Conservation (phyloP, 2,113 vertebrate species). For the Ondatra zibethicus region DNA sequence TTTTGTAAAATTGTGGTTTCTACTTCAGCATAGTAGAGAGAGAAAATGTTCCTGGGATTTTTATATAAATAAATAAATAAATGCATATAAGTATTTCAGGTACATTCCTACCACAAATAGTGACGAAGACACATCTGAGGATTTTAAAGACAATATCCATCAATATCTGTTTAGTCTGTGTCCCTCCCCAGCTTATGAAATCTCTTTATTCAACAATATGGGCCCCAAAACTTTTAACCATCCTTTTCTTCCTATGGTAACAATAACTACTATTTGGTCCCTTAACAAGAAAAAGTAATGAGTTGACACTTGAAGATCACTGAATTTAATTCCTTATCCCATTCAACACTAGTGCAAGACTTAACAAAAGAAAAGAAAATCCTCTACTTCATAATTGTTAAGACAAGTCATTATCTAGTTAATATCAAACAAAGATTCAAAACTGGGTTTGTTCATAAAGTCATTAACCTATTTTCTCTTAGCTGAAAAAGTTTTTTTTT, state of each 20-base stretch:
- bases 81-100: not conserved
- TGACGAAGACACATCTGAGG: not conserved
- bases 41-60: not conserved
- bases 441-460: conserved; percentile 36
- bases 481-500: not conserved
- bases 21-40: not conserved
- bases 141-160: not conserved
- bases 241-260: not conserved
- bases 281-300: conserved; percentile 50
- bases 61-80: not conserved
- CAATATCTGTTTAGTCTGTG: not conserved
- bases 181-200: not conserved
- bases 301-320: conserved; percentile 53
- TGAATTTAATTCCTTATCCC: conserved; percentile 50
- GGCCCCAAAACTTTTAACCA: not conserved
- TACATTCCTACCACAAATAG: not conserved
- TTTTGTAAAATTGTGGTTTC: not conserved
- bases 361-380: not conserved
- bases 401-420: conserved; percentile 45
- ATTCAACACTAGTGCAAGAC: conserved; percentile 34
- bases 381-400: conserved; percentile 39
- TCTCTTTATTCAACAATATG: not conserved
- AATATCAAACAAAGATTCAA: conserved; percentile 55
- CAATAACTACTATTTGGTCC: not conserved
- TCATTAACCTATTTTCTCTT: conserved; percentile 59